Evolutionary conservation across 2,113 vertebrate genomes (phyloP).

Genomic region (Puffinus mauretanicus): DNA sequence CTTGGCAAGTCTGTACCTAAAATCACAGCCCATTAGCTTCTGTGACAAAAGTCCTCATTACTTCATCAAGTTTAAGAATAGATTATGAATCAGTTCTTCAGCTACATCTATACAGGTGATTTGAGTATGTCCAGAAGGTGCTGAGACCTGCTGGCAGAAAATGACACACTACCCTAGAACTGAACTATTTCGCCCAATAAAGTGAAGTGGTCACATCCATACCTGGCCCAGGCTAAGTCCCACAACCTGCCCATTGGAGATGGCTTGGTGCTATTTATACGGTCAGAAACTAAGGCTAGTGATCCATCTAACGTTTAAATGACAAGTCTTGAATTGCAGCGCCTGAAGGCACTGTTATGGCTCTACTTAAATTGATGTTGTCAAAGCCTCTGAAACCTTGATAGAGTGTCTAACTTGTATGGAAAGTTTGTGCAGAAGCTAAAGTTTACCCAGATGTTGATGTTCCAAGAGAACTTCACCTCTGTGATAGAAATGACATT

Average conservation of each 20-base stretch:
- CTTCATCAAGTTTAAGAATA: not conserved
- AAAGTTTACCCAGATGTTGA: not conserved
- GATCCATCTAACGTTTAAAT: not conserved
- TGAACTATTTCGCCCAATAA: not conserved
- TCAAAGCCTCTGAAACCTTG: not conserved
- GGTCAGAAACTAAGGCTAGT: not conserved
- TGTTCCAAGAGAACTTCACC: not conserved
- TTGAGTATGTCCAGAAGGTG: not conserved
- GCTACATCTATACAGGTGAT: not conserved
- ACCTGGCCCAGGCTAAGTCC: not conserved
- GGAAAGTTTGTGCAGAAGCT: not conserved
- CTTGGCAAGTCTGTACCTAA: not conserved
- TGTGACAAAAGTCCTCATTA: not conserved
- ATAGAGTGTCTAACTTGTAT: not conserved
- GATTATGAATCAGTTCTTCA: not conserved
- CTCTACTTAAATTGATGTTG: not conserved
- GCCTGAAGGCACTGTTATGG: not conserved
- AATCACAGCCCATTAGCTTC: not conserved
- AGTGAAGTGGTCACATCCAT: not conserved
- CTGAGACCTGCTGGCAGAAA: not conserved
- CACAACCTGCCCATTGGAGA: not conserved
- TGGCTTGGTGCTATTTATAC: not conserved
- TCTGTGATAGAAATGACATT: not conserved
- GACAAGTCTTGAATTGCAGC: not conserved
- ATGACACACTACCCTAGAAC: not conserved